Evolutionary conservation across 2,888 invertebrate species (phyloP).

Genomic region (Poecilobothrus nobilitatus): DNA sequence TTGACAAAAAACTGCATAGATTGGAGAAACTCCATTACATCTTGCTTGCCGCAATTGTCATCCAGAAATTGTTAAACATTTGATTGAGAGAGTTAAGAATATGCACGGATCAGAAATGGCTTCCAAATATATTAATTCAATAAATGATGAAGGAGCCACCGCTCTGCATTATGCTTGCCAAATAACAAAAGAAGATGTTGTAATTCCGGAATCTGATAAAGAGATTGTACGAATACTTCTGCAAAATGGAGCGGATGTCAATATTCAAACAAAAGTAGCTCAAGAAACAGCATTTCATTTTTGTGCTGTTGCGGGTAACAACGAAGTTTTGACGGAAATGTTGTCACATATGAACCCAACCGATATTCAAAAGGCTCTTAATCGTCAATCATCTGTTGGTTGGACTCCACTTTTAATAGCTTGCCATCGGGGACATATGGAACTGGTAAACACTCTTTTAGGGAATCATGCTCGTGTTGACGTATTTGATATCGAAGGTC

Average conservation of each 20-base stretch:
- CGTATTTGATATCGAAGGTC: conserved; percentile 92
- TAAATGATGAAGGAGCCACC: conserved; percentile 87
- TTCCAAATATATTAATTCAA: conserved; percentile 76
- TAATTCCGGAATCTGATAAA: conserved; percentile 62
- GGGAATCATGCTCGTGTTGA: conserved; percentile 96
- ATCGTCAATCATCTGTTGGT: conserved; percentile 86
- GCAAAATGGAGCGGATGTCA: conserved; percentile 85
- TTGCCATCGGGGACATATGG: conserved; percentile 90
- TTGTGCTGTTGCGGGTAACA: conserved; percentile 90
- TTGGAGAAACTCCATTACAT: conserved; percentile 92
- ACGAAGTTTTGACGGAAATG: conserved; percentile 90
- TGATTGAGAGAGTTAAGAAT: conserved; percentile 74
- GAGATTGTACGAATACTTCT: conserved; percentile 84
- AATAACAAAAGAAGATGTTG: conserved; percentile 73
- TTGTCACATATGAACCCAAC: conserved; percentile 81
- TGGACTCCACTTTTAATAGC: conserved; percentile 98
- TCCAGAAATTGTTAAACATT: conserved; percentile 75
- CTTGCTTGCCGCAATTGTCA: conserved; percentile 81
- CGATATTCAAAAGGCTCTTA: conserved; percentile 87
- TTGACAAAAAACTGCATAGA: conserved; percentile 46
- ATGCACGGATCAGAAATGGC: conserved; percentile 68
- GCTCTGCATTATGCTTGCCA: conserved; percentile 92
- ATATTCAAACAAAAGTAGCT: conserved; percentile 71
- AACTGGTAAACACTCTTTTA: conserved; percentile 80
- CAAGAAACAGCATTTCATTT: conserved; percentile 94